Evolutionary conservation across 2,888 invertebrate species (phyloP).

Genomic region (Pediacus dermestoides): DNA sequence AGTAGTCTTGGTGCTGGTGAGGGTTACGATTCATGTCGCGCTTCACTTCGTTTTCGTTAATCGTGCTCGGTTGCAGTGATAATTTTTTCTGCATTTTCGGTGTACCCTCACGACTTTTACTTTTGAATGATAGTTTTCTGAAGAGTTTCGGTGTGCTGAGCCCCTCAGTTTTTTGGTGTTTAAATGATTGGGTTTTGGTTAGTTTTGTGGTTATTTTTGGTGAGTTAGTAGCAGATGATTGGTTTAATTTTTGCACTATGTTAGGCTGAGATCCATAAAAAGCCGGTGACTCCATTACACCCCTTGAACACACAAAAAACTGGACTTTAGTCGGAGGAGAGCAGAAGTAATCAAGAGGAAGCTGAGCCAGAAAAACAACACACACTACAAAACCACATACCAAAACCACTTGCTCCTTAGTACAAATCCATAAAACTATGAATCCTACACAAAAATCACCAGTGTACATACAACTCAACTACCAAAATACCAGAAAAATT

Average conservation of each 20-base stretch:
- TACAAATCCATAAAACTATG: slow-evolving; percentile 40
- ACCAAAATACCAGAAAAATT: slow-evolving; percentile 14
- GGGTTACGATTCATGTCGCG: slow-evolving; percentile 33
- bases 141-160: slow-evolving; percentile 44
- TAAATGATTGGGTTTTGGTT: slow-evolving; percentile 50
- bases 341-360: not conserved
- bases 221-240: slow-evolving; percentile 43
- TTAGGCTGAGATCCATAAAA: slow-evolving; percentile 51
- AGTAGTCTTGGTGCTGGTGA: slow-evolving; percentile 37
- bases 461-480: slow-evolving; percentile 40
- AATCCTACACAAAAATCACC: slow-evolving; percentile 40
- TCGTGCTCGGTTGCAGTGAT: slow-evolving; percentile 29
- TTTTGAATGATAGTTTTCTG: slow-evolving; percentile 43
- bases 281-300: slow-evolving; percentile 38
- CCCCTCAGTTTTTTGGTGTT: slow-evolving; percentile 41
- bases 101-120: slow-evolving; percentile 34
- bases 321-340: slow-evolving; percentile 6
- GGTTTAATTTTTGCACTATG: slow-evolving; percentile 46
- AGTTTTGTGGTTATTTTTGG: slow-evolving; percentile 47
- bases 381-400: slow-evolving; percentile 27
- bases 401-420: slow-evolving; percentile 18
- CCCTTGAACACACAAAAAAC: slow-evolving; percentile 44
- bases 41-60: slow-evolving; percentile 33
- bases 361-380: slow-evolving; percentile 19
- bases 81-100: slow-evolving; percentile 40